phyloP scores from a whole-genome alignment of 2,797 vertebrate genomes.

The Leptodactylus fallax region DNA sequence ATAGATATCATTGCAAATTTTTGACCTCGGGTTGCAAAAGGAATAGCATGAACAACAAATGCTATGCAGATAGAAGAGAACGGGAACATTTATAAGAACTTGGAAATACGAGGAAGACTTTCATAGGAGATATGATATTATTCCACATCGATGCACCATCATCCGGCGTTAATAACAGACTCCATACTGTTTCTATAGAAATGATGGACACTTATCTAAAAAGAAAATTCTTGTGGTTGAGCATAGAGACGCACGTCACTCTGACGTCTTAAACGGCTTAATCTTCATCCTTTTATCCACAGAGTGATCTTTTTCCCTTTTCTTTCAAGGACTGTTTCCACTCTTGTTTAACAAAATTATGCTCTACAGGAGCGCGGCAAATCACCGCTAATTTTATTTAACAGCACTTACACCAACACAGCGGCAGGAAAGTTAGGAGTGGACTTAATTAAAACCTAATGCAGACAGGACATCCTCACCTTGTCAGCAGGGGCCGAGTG shows the following conservation, averaged over 20 bases:
- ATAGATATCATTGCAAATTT: background rate
- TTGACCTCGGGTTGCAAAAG: background rate
- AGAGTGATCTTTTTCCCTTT: background rate
- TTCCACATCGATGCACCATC: background rate
- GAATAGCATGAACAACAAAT: background rate
- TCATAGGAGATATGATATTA: background rate
- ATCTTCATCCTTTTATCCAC: background rate
- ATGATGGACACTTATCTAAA: background rate
- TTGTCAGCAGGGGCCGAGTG: conserved; percentile 37
- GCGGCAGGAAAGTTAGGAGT: conserved; percentile 45
- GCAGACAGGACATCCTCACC: conserved; percentile 52
- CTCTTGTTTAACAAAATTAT: conserved; percentile 49
- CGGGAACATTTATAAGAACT: background rate
- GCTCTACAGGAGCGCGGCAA: conserved; percentile 29
- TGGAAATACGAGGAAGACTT: background rate
- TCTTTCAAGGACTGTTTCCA: conserved; percentile 25
- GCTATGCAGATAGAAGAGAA: background rate
- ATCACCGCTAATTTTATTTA: conserved; percentile 56
- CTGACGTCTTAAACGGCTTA: conserved; percentile 5
- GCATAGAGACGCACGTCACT: background rate
- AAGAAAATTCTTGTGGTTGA: background rate
- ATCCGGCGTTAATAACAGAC: background rate
- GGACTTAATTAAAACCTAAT: conserved; percentile 57
- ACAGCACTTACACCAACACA: conserved; percentile 31
- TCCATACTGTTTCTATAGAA: background rate